These are phyloP conservation scores for Anthopleura xanthogrammica DNA, from an alignment of 92 coral and sea anemone genomes.

Conservation along the genomic window DNA sequence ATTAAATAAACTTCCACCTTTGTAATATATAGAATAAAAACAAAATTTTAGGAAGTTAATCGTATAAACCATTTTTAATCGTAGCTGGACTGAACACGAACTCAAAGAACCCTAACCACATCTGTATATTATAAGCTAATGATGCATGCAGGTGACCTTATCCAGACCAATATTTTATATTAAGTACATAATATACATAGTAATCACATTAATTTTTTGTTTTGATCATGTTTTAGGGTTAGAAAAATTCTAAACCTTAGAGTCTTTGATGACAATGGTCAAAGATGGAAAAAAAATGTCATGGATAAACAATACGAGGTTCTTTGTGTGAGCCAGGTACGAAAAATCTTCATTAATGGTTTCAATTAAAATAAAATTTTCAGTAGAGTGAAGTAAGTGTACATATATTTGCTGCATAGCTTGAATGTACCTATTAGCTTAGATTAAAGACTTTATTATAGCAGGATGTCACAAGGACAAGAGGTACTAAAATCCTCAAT, in stretches of 20 bases:
- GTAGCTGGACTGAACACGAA: too few relatives aligned
- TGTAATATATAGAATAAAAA: too few relatives aligned
- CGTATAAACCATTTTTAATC: too few relatives aligned
- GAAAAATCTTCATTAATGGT: background rate
- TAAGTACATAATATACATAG: background rate
- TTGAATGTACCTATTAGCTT: background rate
- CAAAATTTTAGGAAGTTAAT: too few relatives aligned
- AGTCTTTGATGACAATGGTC: constrained; percentile 86
- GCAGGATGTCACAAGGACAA: background rate
- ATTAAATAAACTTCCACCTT: too few relatives aligned
- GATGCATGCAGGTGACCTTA: background rate
- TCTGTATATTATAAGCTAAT: too few relatives aligned
- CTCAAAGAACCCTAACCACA: too few relatives aligned
- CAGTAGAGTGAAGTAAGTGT: background rate
- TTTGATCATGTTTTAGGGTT: constrained; percentile 52
- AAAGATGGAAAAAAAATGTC: constrained; percentile 91
- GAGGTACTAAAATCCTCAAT: background rate
- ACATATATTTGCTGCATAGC: background rate
- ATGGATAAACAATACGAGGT: constrained; percentile 87
- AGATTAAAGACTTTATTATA: background rate
- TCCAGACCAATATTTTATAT: background rate
- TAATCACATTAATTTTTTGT: background rate
- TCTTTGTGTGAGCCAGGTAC: constrained; percentile 95
- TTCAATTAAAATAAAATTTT: background rate
- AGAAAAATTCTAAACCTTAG: constrained; percentile 85